Evolutionary conservation across 2,113 vertebrate genomes (phyloP).

Genomic region (Xenopus laevis): DNA sequence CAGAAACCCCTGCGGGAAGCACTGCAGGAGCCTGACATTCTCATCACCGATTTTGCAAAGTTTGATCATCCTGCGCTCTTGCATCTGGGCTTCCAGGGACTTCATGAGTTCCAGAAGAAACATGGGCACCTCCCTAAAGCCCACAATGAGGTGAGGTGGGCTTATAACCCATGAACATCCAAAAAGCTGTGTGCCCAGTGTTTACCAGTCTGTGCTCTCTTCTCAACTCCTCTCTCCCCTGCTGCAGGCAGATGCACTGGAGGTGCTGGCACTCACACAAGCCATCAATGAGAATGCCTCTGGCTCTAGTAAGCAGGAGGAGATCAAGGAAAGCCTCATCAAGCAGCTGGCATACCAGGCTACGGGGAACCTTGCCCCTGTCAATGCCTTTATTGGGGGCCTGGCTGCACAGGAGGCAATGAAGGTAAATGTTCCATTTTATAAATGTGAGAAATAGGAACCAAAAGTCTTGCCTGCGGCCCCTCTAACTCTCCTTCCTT

Average conservation of each 20-base stretch:
- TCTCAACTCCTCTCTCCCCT: background rate
- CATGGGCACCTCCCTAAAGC: conserved; percentile 70
- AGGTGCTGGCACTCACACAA: conserved; percentile 72
- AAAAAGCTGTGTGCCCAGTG: background rate
- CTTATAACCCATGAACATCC: background rate
- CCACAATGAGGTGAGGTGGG: conserved; percentile 67
- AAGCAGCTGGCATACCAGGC: conserved; percentile 76
- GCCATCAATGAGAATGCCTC: conserved; percentile 66
- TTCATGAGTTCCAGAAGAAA: conserved; percentile 79
- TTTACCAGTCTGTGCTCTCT: background rate
- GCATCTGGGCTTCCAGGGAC: conserved; percentile 81
- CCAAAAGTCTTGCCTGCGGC: background rate
- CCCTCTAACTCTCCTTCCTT: background rate
- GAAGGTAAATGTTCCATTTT: conserved; percentile 70
- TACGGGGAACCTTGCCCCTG: conserved; percentile 80
- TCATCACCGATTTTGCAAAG: conserved; percentile 88
- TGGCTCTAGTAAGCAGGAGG: conserved; percentile 63
- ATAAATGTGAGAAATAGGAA: too few relatives aligned
- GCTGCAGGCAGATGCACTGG: conserved; percentile 74
- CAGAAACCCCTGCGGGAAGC: conserved; percentile 81
- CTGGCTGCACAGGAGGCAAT: conserved; percentile 92
- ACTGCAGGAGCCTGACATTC: conserved; percentile 74
- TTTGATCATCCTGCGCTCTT: conserved; percentile 76
- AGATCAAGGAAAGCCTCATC: conserved; percentile 73
- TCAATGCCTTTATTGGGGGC: conserved; percentile 90